These are phyloP conservation scores for Eclectus roratus DNA, from an alignment of 2,113 vertebrate species.

Conservation along the genomic window DNA sequence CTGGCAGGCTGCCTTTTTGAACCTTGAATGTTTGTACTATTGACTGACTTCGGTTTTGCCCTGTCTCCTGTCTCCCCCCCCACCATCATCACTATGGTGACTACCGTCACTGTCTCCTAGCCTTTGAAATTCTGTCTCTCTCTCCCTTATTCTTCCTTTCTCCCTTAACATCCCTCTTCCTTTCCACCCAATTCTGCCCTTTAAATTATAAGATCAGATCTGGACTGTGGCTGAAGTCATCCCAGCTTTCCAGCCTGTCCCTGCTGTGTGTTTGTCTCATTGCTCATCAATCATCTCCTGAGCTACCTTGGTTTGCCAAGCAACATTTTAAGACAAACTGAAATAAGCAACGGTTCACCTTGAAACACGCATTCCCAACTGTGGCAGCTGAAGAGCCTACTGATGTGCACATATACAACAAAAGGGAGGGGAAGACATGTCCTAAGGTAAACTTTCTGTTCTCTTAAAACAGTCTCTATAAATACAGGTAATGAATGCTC, in stretches of 20 bases:
- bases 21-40: neutral
- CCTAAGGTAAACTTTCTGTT: conserved; percentile 45
- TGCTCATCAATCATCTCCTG: conserved; percentile 58
- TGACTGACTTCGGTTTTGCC: neutral
- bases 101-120: neutral
- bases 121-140: neutral
- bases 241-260: conserved; percentile 44
- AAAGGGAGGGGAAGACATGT: neutral
- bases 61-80: neutral
- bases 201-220: conserved; percentile 25
- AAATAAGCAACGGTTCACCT: conserved; percentile 59
- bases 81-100: conserved; percentile 42
- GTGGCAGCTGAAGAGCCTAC: conserved; percentile 10
- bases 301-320: conserved; percentile 3
- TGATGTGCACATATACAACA: conserved; percentile 11
- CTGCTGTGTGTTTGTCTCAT: conserved; percentile 17
- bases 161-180: conserved; percentile 6
- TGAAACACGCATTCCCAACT: neutral
- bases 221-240: conserved; percentile 52
- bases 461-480: neutral
- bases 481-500: conserved; percentile 29
- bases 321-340: conserved; percentile 49
- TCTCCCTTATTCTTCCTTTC: neutral
- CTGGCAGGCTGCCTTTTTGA: neutral
- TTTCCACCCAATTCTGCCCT: conserved; percentile 1